A percentile compares a stretch with the other conserved stretches of the same genome.
These are phyloP conservation scores for Euwallacea fornicatus DNA, from an alignment of 1,140 invertebrate genomes.

Conservation along the genomic window DNA sequence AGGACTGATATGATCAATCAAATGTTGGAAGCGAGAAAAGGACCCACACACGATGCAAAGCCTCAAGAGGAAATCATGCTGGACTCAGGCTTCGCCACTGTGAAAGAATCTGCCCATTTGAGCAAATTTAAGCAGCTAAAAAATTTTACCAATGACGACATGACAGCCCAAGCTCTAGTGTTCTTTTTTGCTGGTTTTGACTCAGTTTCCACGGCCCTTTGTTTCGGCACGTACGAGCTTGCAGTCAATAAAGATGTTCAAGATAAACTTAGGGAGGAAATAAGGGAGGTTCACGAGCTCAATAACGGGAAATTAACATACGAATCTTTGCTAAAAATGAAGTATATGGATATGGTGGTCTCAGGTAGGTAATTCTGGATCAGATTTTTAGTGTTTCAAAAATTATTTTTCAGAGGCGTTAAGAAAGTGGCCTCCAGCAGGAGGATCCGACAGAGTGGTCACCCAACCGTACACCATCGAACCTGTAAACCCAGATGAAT, in stretches of 20 bases:
- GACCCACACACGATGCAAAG: slow-evolving; percentile 25
- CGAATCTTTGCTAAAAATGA: slow-evolving; percentile 49
- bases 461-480: slow-evolving; percentile 55
- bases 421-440: slow-evolving; percentile 59
- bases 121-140: slow-evolving; percentile 39
- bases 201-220: slow-evolving; percentile 45
- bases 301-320: slow-evolving; percentile 46
- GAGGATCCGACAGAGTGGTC: slow-evolving; percentile 57
- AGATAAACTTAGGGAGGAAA: slow-evolving; percentile 51
- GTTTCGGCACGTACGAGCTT: slow-evolving; percentile 53
- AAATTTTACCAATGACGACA: slow-evolving; percentile 43
- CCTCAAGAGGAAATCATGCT: slow-evolving; percentile 1
- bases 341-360: slow-evolving; percentile 55
- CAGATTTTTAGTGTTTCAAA: neutral
- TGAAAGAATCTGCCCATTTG: slow-evolving; percentile 27
- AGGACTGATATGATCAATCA: slow-evolving; percentile 55
- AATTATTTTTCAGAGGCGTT: slow-evolving; percentile 57
- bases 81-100: slow-evolving; percentile 29
- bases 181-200: slow-evolving; percentile 55
- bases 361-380: slow-evolving; percentile 44
- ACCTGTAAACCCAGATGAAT: slow-evolving; percentile 49
- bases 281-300: slow-evolving; percentile 28
- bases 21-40: slow-evolving; percentile 54
- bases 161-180: slow-evolving; percentile 52
- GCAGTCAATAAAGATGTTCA: slow-evolving; percentile 59